Base-by-base conservation (phyloP, 2,797 vertebrate species). In the Cephalopachus bancanus region DNA sequence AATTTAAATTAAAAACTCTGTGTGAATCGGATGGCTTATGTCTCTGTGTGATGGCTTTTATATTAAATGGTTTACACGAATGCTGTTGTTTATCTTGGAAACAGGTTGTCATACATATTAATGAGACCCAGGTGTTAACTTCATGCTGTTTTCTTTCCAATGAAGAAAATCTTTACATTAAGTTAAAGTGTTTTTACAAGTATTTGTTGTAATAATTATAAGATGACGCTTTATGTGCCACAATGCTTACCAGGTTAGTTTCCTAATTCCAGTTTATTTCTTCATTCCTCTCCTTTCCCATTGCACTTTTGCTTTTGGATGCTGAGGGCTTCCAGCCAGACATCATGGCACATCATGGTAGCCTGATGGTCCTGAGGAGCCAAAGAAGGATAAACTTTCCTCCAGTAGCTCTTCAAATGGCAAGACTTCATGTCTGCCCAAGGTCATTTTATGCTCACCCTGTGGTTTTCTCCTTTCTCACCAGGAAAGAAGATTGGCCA, bases 51-150 rank as follows among this genome's bases (percentile, higher is more conserved):
- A 98, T 97, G 98, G 98, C 97, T 98, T 98, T 99, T 98, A 98
- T 98, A 98, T 98, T 98, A 99, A 98, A 98, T 97, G 98, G 97
- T 98, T 99, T 98, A 98, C 97, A 98, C 95, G 97, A 98, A 98
- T 99, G 96, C 98, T 98, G 98, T 98, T 99, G 98, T 98, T 98
- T 98, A 97, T 98, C 96, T 98, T 98, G 96, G 97, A 98, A 98
- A 96, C 98, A 99, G 98, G 97, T 98, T 99, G 98, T 96, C 97
- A 98, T 99, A 93, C 98, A 98, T 99, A 98, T 98, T 99, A 98
- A 99, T 98, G 97, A 99, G 97, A 87, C 97, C 98, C 98, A 99
- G 98, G 98, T 99, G 98, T 98, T 98, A 98, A 98, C 97, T 98
- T 97, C 97, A 97, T 95, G 97, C 98, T 98, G 96, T 96, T 98